A percentile compares a stretch with the other conserved stretches of the same genome.
These are phyloP conservation scores for Geothlypis trichas DNA, from an alignment of 2,113 vertebrate genomes.

Conservation along the genomic window DNA sequence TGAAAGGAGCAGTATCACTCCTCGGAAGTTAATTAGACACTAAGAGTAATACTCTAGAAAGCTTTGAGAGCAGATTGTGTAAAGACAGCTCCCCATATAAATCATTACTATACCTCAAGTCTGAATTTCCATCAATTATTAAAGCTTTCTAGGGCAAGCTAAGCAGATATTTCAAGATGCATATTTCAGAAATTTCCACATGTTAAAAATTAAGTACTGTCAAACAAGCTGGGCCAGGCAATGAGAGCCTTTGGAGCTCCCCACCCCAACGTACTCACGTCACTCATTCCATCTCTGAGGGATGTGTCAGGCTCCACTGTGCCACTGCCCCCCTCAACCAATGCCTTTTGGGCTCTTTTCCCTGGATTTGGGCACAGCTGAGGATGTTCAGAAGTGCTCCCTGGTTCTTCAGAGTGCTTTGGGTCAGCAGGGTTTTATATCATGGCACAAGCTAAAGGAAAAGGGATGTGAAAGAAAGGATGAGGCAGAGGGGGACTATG, in stretches of 20 bases:
- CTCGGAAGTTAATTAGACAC: slow-evolving; percentile 74
- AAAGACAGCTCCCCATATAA: slow-evolving; percentile 57
- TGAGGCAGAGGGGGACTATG: not conserved
- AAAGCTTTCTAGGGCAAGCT: slow-evolving; percentile 68
- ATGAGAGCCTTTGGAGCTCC: not conserved
- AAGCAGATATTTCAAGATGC: slow-evolving; percentile 67
- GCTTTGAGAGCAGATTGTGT: slow-evolving; percentile 62
- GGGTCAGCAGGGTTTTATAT: not conserved
- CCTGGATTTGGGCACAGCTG: not conserved
- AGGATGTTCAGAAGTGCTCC: not conserved
- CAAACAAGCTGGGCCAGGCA: slow-evolving; percentile 4
- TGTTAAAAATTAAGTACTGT: slow-evolving; percentile 66
- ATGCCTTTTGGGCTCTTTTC: not conserved
- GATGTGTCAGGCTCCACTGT: not conserved
- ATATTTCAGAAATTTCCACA: slow-evolving; percentile 66
- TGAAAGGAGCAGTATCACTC: slow-evolving; percentile 58
- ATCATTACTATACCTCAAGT: slow-evolving; percentile 68
- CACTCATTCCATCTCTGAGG: not conserved
- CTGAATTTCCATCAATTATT: slow-evolving; percentile 77
- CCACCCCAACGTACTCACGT: not conserved
- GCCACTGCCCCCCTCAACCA: not conserved
- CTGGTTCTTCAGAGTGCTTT: not conserved
- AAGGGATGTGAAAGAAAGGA: not conserved
- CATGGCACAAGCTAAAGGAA: not conserved
- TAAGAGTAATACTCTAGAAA: slow-evolving; percentile 68